Conservation (phyloP, 2,888 invertebrate species). For the Lobophora halterata region DNA sequence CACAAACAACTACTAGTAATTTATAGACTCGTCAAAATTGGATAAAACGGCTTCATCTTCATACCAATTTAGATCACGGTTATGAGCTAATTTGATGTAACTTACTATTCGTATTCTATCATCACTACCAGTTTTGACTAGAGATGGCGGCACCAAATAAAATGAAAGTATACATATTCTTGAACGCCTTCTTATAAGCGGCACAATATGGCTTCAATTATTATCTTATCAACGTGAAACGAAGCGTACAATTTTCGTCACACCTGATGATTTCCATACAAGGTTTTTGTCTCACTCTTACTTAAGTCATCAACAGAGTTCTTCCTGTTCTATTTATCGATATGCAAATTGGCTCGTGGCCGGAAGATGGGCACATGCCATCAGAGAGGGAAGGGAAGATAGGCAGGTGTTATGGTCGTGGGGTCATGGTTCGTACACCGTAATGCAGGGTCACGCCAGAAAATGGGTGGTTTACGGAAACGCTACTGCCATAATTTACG, state of each 20-base stretch:
- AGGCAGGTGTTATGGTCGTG: constrained; percentile 28
- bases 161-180: constrained; percentile 1
- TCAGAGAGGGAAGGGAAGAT: constrained; percentile 17
- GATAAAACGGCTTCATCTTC: too few relatives aligned
- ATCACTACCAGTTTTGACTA: too few relatives aligned
- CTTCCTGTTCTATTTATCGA: constrained; percentile 17
- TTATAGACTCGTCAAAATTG: too few relatives aligned
- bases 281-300: constrained; percentile 33
- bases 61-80: too few relatives aligned
- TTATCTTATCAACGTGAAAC: constrained; percentile 50
- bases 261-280: constrained; percentile 51
- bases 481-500: constrained; percentile 18
- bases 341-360: constrained; percentile 29
- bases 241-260: constrained; percentile 59
- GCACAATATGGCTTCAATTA: constrained; percentile 46
- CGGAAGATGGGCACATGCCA: constrained; percentile 29
- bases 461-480: constrained; percentile 19
- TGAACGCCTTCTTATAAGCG: constrained; percentile 22
- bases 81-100: too few relatives aligned
- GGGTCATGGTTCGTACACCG: constrained; percentile 29
- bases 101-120: too few relatives aligned
- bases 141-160: too few relatives aligned
- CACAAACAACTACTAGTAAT: too few relatives aligned
- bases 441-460: constrained; percentile 18
- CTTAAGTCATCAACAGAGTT: constrained; percentile 2